Conservation (phyloP, 2,113 vertebrate species). For the Petrocephalus microphthalmus region DNA sequence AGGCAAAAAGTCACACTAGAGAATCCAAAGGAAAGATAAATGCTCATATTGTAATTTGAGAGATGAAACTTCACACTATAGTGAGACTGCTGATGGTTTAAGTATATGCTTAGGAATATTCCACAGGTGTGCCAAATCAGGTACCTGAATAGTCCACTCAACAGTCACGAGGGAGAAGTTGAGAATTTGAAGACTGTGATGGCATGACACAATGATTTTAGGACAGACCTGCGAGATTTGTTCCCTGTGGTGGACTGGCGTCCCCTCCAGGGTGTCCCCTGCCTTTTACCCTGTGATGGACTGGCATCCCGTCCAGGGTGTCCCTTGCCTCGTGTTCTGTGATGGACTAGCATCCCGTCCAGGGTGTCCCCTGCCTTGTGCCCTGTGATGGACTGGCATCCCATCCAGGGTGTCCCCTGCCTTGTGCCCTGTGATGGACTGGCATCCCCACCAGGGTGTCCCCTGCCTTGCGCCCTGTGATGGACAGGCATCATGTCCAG, state of each 20-base stretch:
- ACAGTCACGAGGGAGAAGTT: background rate
- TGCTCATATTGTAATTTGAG: background rate
- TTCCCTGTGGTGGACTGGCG: background rate
- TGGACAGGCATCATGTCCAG: background rate
- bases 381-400: no score
- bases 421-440: no score
- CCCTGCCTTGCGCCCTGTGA: background rate
- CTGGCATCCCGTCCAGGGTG: no score
- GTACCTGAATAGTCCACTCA: background rate
- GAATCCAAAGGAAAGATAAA: background rate
- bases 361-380: no score
- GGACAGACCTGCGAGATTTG: background rate
- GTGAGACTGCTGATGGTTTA: background rate
- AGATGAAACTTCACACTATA: background rate
- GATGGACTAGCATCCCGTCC: no score
- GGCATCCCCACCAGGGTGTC: background rate
- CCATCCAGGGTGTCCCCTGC: no score
- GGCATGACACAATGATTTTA: background rate
- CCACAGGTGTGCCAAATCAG: background rate
- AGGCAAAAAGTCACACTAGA: background rate
- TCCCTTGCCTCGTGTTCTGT: no score
- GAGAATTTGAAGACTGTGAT: background rate
- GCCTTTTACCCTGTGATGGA: no score
- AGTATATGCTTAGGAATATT: background rate
- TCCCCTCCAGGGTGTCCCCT: background rate